Evolutionary conservation across 2,113 vertebrate genomes (phyloP).

Genomic region (Syngnathus floridae): DNA sequence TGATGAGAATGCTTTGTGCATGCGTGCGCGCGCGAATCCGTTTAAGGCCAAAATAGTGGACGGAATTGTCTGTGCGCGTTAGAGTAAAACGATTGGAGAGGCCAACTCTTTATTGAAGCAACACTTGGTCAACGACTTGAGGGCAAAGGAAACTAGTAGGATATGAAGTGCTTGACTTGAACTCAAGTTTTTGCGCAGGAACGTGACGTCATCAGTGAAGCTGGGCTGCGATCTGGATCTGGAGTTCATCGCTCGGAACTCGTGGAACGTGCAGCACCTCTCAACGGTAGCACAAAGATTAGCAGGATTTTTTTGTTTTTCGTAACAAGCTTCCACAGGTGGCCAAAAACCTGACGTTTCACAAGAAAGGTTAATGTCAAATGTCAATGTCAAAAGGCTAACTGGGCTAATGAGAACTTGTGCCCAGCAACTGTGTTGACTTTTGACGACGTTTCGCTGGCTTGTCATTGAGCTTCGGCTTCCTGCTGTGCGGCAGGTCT

Average conservation of each 20-base stretch:
- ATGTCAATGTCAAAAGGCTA: not conserved
- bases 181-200: conserved; percentile 62
- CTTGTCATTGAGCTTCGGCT: not conserved
- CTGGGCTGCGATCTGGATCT: conserved; percentile 83
- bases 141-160: not conserved
- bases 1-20: too few relatives aligned
- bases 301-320: too few relatives aligned
- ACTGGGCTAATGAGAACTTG: too few relatives aligned
- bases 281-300: conserved; percentile 66
- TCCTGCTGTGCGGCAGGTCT: conserved; percentile 65
- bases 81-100: too few relatives aligned
- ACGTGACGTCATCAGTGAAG: conserved; percentile 82
- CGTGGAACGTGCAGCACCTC: conserved; percentile 86
- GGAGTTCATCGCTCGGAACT: conserved; percentile 78
- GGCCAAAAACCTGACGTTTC: too few relatives aligned
- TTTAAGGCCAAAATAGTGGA: too few relatives aligned
- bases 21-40: too few relatives aligned
- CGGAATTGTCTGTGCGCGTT: too few relatives aligned
- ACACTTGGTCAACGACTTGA: too few relatives aligned
- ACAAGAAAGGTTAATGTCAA: too few relatives aligned
- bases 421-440: not conserved
- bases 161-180: not conserved
- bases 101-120: too few relatives aligned
- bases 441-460: not conserved
- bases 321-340: not conserved